Conservation (phyloP, 2,888 invertebrate species). For the Leucoma salicis region DNA sequence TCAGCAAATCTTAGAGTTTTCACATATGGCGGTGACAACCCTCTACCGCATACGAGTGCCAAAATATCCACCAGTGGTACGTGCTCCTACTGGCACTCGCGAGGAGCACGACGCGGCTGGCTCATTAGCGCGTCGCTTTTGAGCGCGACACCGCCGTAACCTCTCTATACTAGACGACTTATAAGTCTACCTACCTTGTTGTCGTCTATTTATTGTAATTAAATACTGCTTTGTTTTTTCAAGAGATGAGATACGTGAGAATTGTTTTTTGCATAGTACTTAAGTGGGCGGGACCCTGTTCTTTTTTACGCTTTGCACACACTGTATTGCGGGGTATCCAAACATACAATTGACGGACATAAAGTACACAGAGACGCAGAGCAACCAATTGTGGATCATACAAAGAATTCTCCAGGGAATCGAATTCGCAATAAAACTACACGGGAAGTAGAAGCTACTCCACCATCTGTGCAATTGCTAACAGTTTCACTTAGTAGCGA, state of each 20-base stretch:
- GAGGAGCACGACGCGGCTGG: slow-evolving; percentile 30
- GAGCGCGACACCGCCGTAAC: slow-evolving; percentile 17
- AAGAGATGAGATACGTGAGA: not conserved
- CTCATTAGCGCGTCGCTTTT: slow-evolving; percentile 40
- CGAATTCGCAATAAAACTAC: too few relatives aligned
- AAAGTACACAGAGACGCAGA: too few relatives aligned
- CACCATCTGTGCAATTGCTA: too few relatives aligned
- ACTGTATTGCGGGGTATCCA: too few relatives aligned
- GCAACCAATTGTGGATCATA: too few relatives aligned
- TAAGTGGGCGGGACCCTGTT: too few relatives aligned
- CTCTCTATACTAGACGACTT: slow-evolving; percentile 3
- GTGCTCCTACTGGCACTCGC: slow-evolving; percentile 35
- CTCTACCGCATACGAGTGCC: slow-evolving; percentile 29
- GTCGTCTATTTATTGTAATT: slow-evolving; percentile 15
- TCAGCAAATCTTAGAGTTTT: too few relatives aligned
- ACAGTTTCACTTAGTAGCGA: too few relatives aligned
- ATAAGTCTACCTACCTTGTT: slow-evolving; percentile 9
- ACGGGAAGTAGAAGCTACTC: too few relatives aligned
- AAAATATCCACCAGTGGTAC: slow-evolving; percentile 41
- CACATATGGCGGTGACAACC: slow-evolving; percentile 10
- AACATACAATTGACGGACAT: too few relatives aligned
- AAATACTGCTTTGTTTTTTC: slow-evolving; percentile 13
- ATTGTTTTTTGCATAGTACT: not conserved
- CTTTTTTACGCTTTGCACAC: too few relatives aligned
- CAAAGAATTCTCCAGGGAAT: too few relatives aligned